Evolutionary conservation across 2,888 invertebrate genomes (phyloP), one percentile per base, ranked within the genome.

Genomic region (Flexamia atlantica): DNA sequence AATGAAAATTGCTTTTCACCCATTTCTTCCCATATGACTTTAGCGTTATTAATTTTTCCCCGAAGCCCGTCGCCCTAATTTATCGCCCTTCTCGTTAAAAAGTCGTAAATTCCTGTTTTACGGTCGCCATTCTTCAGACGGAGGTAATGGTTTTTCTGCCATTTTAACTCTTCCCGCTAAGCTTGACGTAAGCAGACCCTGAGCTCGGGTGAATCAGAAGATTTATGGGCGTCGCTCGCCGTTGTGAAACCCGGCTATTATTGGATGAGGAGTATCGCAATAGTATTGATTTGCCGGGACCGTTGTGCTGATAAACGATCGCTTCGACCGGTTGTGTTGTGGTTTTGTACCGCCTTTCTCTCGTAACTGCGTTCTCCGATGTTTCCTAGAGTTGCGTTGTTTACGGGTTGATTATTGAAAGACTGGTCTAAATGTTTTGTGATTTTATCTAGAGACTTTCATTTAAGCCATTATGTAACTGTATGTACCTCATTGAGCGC

Each of bases 161-260:
- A 0, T 5, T 14, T 12, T 3, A 50, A 57, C 57, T 57, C 57
- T 57, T 57, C 57, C 57, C 23, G 57, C 7, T 12, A 17, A 23
- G 28, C 10, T 64, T 64, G 3, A 64, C 64, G 64, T 28, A 64
- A 64, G 10, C 28, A 12, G 4, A 28, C 64, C 23, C 7, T 17
- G n/a, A n/a, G n/a, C 53, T 53, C 25, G 60, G 64, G 30, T 64
- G 64, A 64, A 64, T 64, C 64, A 64, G 14, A 23, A 10, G 64
- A 64, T 64, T 64, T 64, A 64, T 12, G 36, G 36, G 46, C 20
- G 20, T 23, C 20, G 14, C 28, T 28, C 28, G 30, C n/a, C 14
- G 3, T 64, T 28, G 5, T 7, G 64, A 28, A 64, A 64, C 25
- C n/a, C 3, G 5, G 64, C 28, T 64, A 14, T 60, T 60, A 20